phyloP scores from a whole-genome alignment of 2,797 vertebrate genomes.

The Poecilia velifera region DNA sequence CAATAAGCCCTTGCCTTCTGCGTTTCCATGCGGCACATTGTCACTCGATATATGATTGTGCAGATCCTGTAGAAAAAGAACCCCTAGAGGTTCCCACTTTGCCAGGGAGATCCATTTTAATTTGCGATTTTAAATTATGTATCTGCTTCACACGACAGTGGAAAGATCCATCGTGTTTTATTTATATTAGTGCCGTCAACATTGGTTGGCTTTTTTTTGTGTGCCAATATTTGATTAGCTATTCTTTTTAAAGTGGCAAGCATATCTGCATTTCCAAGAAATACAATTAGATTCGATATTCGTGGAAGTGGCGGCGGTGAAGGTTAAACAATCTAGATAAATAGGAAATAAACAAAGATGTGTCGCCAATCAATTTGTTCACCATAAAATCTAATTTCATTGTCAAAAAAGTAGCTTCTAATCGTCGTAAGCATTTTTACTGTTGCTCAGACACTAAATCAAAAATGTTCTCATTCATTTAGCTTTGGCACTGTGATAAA shows the following conservation, averaged over 20 bases:
- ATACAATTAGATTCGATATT: neutral
- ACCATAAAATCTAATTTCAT: constrained; percentile 1
- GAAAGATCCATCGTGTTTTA: neutral
- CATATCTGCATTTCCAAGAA: neutral
- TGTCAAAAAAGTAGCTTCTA: neutral
- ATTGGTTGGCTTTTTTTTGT: neutral
- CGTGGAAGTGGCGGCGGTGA: neutral
- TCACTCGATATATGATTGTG: neutral
- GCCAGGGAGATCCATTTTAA: neutral
- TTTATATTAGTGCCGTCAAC: neutral
- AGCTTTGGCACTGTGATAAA: neutral
- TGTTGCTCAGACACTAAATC: constrained; percentile 2
- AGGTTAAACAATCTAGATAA: neutral
- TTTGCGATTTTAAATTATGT: neutral
- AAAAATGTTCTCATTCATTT: neutral
- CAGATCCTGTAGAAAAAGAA: neutral
- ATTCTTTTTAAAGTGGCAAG: neutral
- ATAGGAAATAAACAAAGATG: neutral
- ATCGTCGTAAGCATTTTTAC: neutral
- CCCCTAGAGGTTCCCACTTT: neutral
- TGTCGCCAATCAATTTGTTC: neutral
- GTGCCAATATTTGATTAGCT: neutral
- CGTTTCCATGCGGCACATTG: neutral
- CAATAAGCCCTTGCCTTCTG: neutral
- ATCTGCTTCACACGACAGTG: neutral